These are phyloP conservation scores for Bombus superbus DNA, from an alignment of 1,140 invertebrate genomes.

Conservation along the genomic window DNA sequence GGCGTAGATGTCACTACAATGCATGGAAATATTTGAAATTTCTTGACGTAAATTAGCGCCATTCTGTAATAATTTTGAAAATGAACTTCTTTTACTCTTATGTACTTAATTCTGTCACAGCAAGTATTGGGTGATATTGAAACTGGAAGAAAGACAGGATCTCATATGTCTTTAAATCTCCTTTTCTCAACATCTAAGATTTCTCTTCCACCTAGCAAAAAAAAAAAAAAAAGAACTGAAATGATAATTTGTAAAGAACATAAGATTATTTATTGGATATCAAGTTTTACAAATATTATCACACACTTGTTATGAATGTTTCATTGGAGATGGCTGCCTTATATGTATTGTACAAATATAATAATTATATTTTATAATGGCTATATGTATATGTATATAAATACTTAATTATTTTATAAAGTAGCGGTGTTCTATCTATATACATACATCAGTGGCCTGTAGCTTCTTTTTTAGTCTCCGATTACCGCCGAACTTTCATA, in stretches of 20 bases:
- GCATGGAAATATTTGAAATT: background rate
- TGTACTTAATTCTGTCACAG: background rate
- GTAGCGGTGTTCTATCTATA: slow-evolving; percentile 70
- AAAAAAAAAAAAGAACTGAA: background rate
- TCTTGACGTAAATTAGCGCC: background rate
- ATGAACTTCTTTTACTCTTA: background rate
- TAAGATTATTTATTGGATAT: slow-evolving; percentile 80
- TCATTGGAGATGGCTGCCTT: slow-evolving; percentile 73
- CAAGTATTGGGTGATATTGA: background rate
- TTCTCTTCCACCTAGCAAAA: background rate
- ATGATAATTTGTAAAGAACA: slow-evolving; percentile 71
- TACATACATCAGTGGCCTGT: slow-evolving; percentile 73
- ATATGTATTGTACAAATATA: slow-evolving; percentile 78
- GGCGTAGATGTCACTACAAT: background rate
- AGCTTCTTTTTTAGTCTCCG: slow-evolving; percentile 23
- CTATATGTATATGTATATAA: slow-evolving; percentile 69
- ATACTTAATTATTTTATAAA: slow-evolving; percentile 76
- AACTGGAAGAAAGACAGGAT: background rate
- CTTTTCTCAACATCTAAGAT: too few species aligned
- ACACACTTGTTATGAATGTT: slow-evolving; percentile 82
- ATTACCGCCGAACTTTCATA: slow-evolving; percentile 42
- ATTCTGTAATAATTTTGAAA: background rate
- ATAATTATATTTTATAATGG: slow-evolving; percentile 74
- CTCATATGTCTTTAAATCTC: background rate
- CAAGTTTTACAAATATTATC: slow-evolving; percentile 82